Percentiles rank a stretch among this genome's conserved stretches.
Evolutionary conservation across 2,797 vertebrate genomes (phyloP).

Genomic region (Myotis findleyi): DNA sequence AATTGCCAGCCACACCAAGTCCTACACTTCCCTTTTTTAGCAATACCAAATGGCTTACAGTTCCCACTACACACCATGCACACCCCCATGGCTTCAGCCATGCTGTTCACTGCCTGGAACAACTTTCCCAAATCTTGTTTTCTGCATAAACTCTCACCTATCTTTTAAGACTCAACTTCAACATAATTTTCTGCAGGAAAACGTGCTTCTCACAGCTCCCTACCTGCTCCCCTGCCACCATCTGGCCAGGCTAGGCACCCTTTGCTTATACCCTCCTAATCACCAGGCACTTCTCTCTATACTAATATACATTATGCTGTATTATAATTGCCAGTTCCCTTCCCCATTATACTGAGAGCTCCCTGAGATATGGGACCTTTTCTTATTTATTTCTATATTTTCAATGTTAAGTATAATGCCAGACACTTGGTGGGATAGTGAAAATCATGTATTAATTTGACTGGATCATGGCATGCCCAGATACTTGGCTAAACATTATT

Average conservation of each 20-base stretch:
- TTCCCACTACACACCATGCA: not conserved
- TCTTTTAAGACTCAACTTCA: not conserved
- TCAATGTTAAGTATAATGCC: not conserved
- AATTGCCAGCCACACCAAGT: not conserved
- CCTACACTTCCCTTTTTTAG: not conserved
- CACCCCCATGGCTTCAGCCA: not conserved
- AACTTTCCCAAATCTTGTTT: not conserved
- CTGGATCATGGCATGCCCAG: not conserved
- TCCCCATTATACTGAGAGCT: not conserved
- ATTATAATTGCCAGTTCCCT: not conserved
- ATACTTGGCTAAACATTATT: not conserved
- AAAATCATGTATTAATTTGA: not conserved
- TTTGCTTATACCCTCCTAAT: not conserved
- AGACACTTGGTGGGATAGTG: not conserved
- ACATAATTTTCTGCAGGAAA: not conserved
- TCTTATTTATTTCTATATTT: not conserved
- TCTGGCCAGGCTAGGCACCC: not conserved
- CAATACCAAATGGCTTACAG: not conserved
- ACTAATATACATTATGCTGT: not conserved
- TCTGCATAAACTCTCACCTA: not conserved
- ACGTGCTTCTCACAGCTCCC: not conserved
- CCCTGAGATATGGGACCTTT: not conserved
- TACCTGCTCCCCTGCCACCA: not conserved
- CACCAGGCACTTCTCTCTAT: not conserved
- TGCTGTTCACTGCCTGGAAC: not conserved